Evolutionary conservation across 2,113 vertebrate species (phyloP).

Genomic region (Aspiorhynchus laticeps): DNA sequence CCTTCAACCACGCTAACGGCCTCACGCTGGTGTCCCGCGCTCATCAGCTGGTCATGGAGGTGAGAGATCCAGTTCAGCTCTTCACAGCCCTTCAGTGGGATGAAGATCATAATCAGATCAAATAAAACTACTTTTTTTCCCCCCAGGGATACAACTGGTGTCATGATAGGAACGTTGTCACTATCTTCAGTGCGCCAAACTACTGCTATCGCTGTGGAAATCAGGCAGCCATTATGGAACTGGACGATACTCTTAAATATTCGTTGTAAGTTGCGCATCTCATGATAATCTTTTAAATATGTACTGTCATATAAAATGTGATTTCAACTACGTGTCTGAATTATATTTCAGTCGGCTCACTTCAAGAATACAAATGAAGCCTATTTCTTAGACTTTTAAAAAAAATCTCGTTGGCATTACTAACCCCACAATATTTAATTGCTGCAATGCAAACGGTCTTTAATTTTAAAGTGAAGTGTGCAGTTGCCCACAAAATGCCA

Average conservation of each 20-base stretch:
- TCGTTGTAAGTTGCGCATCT: slow-evolving; percentile 84
- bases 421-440: background rate
- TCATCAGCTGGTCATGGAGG: slow-evolving; percentile 93
- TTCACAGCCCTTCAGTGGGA: background rate
- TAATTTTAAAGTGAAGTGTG: background rate
- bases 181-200: slow-evolving; percentile 93
- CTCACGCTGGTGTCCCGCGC: slow-evolving; percentile 91
- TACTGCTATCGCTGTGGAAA: slow-evolving; percentile 94
- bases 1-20: slow-evolving; percentile 92
- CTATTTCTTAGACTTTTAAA: background rate
- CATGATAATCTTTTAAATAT: background rate
- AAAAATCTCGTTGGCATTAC: background rate
- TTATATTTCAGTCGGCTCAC: background rate
- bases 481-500: background rate
- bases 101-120: background rate
- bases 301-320: background rate
- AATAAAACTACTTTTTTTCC: background rate
- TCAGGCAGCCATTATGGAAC: slow-evolving; percentile 93
- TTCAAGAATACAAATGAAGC: background rate
- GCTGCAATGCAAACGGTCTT: background rate
- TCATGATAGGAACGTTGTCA: slow-evolving; percentile 91
- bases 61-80: slow-evolving; percentile 56
- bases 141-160: slow-evolving; percentile 90
- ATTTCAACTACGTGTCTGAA: background rate
- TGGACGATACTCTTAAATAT: slow-evolving; percentile 92